Conservation (phyloP, 2,888 invertebrate genomes). For the Lydus trimaculatus region DNA sequence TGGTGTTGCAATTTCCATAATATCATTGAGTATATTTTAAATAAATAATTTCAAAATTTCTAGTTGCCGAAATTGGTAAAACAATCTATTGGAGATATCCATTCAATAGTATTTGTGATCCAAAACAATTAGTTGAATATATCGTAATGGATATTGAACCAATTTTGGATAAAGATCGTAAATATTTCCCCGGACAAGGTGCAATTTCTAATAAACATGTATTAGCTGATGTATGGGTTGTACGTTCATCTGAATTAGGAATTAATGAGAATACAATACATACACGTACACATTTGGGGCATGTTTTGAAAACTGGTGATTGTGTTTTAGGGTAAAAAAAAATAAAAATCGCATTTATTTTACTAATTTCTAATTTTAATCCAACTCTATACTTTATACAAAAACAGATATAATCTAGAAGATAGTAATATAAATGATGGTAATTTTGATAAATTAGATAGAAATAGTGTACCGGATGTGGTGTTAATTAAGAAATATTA, state of each 20-base stretch:
- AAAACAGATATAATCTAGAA: conserved; percentile 79
- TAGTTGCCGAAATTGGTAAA: conserved; percentile 85
- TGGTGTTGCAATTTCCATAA: no score
- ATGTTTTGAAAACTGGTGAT: conserved; percentile 91
- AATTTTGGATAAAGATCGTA: conserved; percentile 76
- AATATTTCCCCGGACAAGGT: conserved; percentile 87
- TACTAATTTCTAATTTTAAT: not conserved
- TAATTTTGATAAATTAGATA: conserved; percentile 83
- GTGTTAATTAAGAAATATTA: conserved; percentile 94
- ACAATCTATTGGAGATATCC: conserved; percentile 86
- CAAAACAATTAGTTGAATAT: conserved; percentile 90
- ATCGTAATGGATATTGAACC: conserved; percentile 94
- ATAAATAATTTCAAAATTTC: conserved; percentile 33
- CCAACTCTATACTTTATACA: not conserved
- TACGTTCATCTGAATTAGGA: conserved; percentile 86
- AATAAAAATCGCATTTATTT: no score
- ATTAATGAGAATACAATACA: conserved; percentile 82
- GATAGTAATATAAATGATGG: conserved; percentile 92
- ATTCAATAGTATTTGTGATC: conserved; percentile 87
- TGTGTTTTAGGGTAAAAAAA: conserved; percentile 82
- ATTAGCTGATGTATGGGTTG: conserved; percentile 93
- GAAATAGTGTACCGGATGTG: conserved; percentile 81
- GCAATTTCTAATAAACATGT: conserved; percentile 86
- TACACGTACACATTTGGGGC: conserved; percentile 92
- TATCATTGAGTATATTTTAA: conserved; percentile 5